Evolutionary conservation across 2,797 vertebrate species (phyloP).

Genomic region (Sebastes diaconus): DNA sequence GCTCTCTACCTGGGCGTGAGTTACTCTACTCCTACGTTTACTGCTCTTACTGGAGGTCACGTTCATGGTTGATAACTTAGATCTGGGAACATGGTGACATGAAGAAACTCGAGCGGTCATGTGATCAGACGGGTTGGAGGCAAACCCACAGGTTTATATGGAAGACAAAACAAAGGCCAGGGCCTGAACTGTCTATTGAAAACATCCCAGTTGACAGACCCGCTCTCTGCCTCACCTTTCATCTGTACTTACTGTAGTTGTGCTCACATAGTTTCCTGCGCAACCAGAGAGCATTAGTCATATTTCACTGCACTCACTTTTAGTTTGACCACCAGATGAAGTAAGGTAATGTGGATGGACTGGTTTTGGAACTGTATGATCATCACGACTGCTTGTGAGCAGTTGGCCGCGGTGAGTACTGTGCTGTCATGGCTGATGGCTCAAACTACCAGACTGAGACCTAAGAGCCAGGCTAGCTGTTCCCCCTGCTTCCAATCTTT

Average conservation of each 20-base stretch:
- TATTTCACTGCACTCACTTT: not conserved
- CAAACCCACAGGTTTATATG: not conserved
- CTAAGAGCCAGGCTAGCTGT: too few relatives aligned
- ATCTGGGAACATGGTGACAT: not conserved
- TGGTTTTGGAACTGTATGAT: not conserved
- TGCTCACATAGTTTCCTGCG: not conserved
- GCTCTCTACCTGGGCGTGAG: slow-evolving; percentile 97
- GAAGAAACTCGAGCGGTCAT: not conserved
- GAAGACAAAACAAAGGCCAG: not conserved
- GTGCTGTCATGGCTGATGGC: too few relatives aligned
- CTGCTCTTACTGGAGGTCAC: not conserved
- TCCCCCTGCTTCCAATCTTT: too few relatives aligned
- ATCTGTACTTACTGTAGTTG: too few relatives aligned
- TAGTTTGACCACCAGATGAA: not conserved
- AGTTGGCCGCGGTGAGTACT: too few relatives aligned
- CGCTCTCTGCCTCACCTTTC: too few relatives aligned
- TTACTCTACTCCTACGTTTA: slow-evolving; percentile 21
- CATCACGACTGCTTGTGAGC: too few relatives aligned
- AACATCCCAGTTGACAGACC: not conserved
- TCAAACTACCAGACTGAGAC: too few relatives aligned
- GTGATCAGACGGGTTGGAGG: not conserved
- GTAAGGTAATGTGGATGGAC: not conserved
- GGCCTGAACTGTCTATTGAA: not conserved
- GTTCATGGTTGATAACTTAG: not conserved
- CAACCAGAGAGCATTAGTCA: not conserved